phyloP scores from a whole-genome alignment of 2,888 invertebrate species.

The Cryptosula pallasiana region DNA sequence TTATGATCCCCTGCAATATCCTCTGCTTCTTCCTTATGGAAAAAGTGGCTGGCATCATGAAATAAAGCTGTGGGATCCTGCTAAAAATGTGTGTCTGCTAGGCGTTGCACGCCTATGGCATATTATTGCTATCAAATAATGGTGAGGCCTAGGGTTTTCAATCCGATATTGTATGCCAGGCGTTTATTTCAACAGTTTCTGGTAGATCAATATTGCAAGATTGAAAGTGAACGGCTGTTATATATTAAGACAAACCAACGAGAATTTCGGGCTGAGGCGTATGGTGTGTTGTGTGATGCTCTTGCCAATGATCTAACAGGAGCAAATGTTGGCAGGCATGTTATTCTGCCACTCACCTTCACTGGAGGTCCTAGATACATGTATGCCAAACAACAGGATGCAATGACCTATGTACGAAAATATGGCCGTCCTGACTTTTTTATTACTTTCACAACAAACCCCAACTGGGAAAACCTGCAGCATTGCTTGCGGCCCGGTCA shows the following conservation, averaged over 20 bases:
- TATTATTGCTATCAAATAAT: not conserved
- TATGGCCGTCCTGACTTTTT: not conserved
- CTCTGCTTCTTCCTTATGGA: no score
- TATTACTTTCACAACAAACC: not conserved
- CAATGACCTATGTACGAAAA: constrained; percentile 52
- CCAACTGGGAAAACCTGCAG: not conserved
- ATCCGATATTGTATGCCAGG: not conserved
- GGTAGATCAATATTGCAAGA: not conserved
- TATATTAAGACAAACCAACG: not conserved
- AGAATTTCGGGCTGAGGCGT: not conserved
- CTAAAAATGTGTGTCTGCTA: not conserved
- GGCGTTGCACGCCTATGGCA: not conserved
- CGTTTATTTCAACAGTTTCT: no score
- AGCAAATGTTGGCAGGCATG: constrained; percentile 29
- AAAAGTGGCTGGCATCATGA: not conserved
- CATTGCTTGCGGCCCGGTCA: not conserved
- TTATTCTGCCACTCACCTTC: constrained; percentile 39
- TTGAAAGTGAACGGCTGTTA: not conserved
- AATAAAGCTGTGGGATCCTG: not conserved
- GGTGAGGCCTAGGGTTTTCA: not conserved
- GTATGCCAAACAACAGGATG: constrained; percentile 51
- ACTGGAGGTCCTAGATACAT: constrained; percentile 45
- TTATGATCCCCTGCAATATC: not conserved
- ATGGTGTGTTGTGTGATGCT: no score
- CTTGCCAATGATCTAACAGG: no score